Evolutionary conservation across 2,113 vertebrate genomes (phyloP), one percentile per base, ranked within the genome.

Genomic region (Bubo blakistoni): DNA sequence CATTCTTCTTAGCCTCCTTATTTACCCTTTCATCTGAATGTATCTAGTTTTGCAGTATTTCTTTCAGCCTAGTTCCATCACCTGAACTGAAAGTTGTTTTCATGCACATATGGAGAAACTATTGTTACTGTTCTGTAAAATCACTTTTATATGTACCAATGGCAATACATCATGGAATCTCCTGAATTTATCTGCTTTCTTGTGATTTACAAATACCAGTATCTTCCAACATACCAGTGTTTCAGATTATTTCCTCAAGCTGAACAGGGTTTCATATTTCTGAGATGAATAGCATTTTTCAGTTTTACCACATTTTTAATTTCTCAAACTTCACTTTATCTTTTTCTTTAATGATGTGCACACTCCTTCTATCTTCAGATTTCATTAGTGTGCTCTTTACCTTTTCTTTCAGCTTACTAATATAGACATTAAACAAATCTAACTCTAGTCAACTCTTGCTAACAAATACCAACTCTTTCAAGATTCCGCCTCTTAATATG

Each of bases 321-420:
- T 87, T 94, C 46, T 92, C 44, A 55, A 59, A 62, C 67, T 54
- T 40, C 14, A 58, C 46, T 76, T 88, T n/a, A 76, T 90, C n/a
- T 77, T 81, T 88, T 74, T 36, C 46, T 77, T 92, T 78, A 91
- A 81, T 61, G 51, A 70, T 55, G 15, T 65, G n/a, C 52, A 86
- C 16, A 63, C 42, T 55, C 15, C 29, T 77, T 73, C 38, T 54
- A 76, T 36, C 52, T 88, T 77, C 65, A 88, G 69, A 63, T 87
- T 90, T 76, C 49, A 91, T 92, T 90, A 94, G n/a, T 44, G 36
- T 74, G 40, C 27, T 86, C 70, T 85, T 86, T 72, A 79, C n/a
- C 86, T 81, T 70, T 90, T 81, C 59, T 91, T 96, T 80, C 69
- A 91, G 63, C 63, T 76, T 73, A 66, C 67, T 90, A 88, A 94